phyloP scores from a whole-genome alignment of 2,797 vertebrate species.

The Nasua narica region DNA sequence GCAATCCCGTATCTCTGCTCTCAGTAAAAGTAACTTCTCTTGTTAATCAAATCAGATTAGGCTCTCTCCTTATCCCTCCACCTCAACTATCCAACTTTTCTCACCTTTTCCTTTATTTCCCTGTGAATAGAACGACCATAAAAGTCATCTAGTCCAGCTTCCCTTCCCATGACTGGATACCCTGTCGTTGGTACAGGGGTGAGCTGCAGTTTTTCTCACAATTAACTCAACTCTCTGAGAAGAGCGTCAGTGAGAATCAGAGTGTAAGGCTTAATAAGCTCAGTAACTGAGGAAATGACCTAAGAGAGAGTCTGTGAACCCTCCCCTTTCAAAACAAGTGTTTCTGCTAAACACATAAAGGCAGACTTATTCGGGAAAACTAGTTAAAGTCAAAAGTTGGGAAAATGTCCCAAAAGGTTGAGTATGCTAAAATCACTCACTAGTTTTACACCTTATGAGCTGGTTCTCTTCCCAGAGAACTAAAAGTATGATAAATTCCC shows the following conservation, averaged over 20 bases:
- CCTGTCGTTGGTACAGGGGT: background rate
- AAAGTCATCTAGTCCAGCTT: background rate
- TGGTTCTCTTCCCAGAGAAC: background rate
- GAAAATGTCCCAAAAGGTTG: background rate
- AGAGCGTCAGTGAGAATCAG: background rate
- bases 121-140: background rate
- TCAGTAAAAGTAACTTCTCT: slow-evolving; percentile 2
- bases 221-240: background rate
- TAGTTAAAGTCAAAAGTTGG: background rate
- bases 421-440: background rate
- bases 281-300: background rate
- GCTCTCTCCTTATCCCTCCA: background rate
- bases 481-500: background rate
- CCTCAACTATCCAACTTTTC: background rate
- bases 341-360: background rate
- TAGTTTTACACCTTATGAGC: background rate
- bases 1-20: background rate
- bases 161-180: background rate
- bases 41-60: background rate
- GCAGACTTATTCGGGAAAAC: background rate
- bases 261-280: background rate
- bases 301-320: background rate
- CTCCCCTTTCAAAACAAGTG: background rate
- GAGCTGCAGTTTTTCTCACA: background rate
- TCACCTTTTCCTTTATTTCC: background rate